phyloP scores from a whole-genome alignment of 2,113 vertebrate genomes.

The Spea multiplicata region DNA sequence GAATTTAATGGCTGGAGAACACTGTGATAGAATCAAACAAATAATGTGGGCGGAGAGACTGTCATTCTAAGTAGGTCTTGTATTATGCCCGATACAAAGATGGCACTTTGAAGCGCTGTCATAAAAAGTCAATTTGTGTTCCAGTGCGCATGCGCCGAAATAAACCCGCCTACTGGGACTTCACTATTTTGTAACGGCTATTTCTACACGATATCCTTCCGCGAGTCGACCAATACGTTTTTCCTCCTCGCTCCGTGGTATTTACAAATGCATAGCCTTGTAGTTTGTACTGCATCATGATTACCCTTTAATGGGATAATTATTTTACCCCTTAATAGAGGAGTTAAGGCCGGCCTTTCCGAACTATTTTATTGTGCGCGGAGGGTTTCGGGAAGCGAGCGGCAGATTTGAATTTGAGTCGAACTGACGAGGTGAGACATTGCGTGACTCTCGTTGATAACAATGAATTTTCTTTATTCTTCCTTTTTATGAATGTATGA shows the following conservation, averaged over 20 bases:
- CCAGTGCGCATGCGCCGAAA: background rate
- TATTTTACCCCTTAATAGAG: background rate
- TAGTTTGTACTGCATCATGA: no score
- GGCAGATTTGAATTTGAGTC: slow-evolving; percentile 39
- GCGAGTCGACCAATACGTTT: background rate
- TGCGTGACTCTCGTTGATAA: background rate
- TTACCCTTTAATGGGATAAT: no score
- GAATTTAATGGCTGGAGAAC: no score
- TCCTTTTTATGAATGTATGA: background rate
- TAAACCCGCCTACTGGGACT: no score
- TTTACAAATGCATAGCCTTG: no score
- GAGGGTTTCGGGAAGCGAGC: background rate
- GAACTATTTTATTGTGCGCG: slow-evolving; percentile 16
- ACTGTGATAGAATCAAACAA: no score
- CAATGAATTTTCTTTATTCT: no score
- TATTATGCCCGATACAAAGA: slow-evolving; percentile 5
- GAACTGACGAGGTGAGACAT: background rate
- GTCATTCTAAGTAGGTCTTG: no score
- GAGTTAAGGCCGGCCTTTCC: background rate
- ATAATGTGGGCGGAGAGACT: no score
- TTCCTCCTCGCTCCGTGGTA: no score
- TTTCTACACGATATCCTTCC: background rate
- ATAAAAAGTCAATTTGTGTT: background rate
- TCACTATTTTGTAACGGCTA: background rate
- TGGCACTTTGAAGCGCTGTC: background rate